Conservation (phyloP, 2,888 invertebrate species). For the Cantharis rufa region DNA sequence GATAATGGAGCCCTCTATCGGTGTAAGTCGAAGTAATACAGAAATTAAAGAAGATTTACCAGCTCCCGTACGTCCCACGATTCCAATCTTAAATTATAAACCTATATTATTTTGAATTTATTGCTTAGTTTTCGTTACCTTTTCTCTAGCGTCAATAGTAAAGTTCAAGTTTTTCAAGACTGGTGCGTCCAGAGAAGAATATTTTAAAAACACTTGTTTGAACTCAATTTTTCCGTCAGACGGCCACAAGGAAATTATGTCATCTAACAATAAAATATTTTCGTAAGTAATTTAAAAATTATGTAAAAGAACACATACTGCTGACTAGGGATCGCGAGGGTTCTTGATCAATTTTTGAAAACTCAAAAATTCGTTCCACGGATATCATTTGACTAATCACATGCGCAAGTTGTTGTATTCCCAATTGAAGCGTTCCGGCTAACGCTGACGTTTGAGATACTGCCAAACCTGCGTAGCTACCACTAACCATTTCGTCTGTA, state of each 20-base stretch:
- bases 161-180: conserved; percentile 76
- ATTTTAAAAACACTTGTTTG: conserved; percentile 67
- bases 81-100: neutral
- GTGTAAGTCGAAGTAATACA: no score
- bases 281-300: neutral
- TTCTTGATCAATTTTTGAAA: conserved; percentile 68
- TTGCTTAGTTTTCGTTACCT: conserved; percentile 43
- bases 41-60: no score
- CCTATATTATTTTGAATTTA: neutral
- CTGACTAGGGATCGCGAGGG: conserved; percentile 60
- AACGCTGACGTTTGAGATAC: conserved; percentile 67
- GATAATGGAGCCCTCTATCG: no score
- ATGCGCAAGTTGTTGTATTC: conserved; percentile 83
- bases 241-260: conserved; percentile 72
- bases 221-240: conserved; percentile 66
- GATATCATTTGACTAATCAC: conserved; percentile 76
- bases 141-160: conserved; percentile 69
- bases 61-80: no score
- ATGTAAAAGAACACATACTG: conserved; percentile 57
- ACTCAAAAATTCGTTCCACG: conserved; percentile 85
- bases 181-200: conserved; percentile 63
- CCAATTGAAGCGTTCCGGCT: conserved; percentile 72
- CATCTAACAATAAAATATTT: conserved; percentile 41
- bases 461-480: conserved; percentile 67
- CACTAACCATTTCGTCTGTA: conserved; percentile 44